Base-by-base conservation (phyloP, 2,888 invertebrate species). In the Serrognathus titanus region DNA sequence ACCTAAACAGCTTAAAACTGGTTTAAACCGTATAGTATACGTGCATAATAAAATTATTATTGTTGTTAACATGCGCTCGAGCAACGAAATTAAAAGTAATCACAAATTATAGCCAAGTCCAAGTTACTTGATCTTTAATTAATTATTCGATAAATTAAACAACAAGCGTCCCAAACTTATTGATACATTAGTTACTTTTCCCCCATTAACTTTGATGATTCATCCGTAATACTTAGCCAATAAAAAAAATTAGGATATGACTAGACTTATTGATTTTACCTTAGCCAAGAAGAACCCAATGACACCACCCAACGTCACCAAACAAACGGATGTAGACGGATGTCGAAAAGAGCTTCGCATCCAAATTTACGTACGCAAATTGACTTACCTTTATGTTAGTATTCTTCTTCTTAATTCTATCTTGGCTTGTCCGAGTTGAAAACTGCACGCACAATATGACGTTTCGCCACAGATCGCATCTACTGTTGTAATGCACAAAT, bases 401-500 rank as follows among this genome's bases (percentile, higher is more conserved):
- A 11, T 16, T 9, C 20, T 16, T 43, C 43, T 13, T 10, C 13
- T 20, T 12, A 9, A 13, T 43, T 43, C 12, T 12, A 4, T 11
- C 43, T 43, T 43, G 16, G 8, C 20, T 11, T 20, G 43, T 43
- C 13, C 11, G 13, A 10, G n/a, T 43, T 11, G 43, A 4, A 43
- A 43, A 43, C 43, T 43, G 49, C 56, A 54, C 57, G 51, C 60
- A 61, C 59, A 52, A 57, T 57, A 51, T 62, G 60, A 62, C 58
- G 61, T 63, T 59, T 60, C 55, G 48, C 58, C 62, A 63, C 63
- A 59, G 57, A 58, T 53, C 58, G 61, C 62, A 56, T 60, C 66
- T 57, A 66, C 59, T 69, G 69, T 71, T 68, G 68, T 71, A 72
- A 72, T 68, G 66, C 66, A 66, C 66, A 64, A 66, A 53, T 59